Conservation (phyloP, 2,888 invertebrate species). For the Torymus texanus region DNA sequence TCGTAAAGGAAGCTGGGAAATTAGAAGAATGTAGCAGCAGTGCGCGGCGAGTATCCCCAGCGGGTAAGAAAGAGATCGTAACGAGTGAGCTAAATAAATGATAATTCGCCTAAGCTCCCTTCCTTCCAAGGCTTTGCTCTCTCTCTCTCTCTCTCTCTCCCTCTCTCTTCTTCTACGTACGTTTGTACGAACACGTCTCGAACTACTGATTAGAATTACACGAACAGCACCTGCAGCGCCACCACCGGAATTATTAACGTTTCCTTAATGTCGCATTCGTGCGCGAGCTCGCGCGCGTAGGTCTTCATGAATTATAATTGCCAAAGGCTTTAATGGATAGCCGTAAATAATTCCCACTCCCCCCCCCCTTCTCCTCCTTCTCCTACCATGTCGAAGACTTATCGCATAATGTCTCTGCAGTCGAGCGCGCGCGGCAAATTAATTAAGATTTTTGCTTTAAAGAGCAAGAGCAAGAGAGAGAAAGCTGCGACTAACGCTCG, state of each 20-base stretch:
- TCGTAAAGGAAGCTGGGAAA: no score
- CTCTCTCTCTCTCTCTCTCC: no score
- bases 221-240: slow-evolving; percentile 16
- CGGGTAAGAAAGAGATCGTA: neutral
- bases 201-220: slow-evolving; percentile 45
- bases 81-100: slow-evolving; percentile 17
- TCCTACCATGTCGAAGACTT: neutral
- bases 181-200: slow-evolving; percentile 10
- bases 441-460: slow-evolving; percentile 23
- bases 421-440: slow-evolving; percentile 2
- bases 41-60: no score
- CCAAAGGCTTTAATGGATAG: slow-evolving; percentile 39
- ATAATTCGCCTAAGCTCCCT: neutral
- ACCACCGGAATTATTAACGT: slow-evolving; percentile 38
- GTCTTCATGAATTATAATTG: slow-evolving; percentile 40
- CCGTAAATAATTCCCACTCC: slow-evolving; percentile 15
- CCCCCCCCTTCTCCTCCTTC: no score
- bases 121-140: no score
- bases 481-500: no score
- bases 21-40: neutral
- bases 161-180: neutral
- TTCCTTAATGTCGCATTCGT: slow-evolving; percentile 43
- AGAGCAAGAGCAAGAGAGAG: no score
- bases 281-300: neutral
- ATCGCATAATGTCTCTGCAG: slow-evolving; percentile 24